Percentiles rank a stretch among this genome's conserved stretches.
phyloP scores from a whole-genome alignment of 2,797 vertebrate species.

The Acrossocheilus wenchowensis region DNA sequence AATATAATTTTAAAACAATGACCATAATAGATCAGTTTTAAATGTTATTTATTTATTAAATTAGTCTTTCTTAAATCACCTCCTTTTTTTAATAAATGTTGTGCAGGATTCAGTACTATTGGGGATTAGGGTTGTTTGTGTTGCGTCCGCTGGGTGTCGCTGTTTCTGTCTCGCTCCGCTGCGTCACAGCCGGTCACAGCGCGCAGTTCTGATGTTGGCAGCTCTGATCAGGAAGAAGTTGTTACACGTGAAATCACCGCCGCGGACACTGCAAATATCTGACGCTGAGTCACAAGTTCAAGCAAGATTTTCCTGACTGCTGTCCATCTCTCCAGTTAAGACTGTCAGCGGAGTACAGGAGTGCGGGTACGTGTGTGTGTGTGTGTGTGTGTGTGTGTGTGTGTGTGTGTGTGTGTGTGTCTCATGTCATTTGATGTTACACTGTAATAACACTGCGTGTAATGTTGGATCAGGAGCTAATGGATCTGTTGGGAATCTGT shows the following conservation, averaged over 20 bases:
- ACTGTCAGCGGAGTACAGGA: neutral
- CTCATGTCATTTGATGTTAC: neutral
- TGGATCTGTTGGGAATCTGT: neutral
- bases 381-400: neutral
- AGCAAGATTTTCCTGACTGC: neutral
- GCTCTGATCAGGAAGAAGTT: slow-evolving; percentile 59
- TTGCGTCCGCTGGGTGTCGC: neutral
- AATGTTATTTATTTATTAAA: neutral
- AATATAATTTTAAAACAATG: neutral
- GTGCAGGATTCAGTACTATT: neutral
- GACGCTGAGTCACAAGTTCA: slow-evolving; percentile 41
- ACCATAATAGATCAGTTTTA: neutral
- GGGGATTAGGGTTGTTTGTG: neutral
- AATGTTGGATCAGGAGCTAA: no score
- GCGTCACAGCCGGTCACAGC: slow-evolving; percentile 43
- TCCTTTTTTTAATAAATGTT: neutral
- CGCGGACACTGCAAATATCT: slow-evolving; percentile 50
- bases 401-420: neutral
- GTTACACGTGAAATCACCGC: slow-evolving; percentile 63
- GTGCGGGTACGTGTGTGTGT: slow-evolving; percentile 4
- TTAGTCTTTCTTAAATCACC: neutral
- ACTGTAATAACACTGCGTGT: neutral
- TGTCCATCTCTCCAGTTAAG: neutral
- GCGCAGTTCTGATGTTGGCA: slow-evolving; percentile 65
- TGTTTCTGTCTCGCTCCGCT: neutral